Conservation (phyloP, 2,888 invertebrate species). For the Margaritifera margaritifera region DNA sequence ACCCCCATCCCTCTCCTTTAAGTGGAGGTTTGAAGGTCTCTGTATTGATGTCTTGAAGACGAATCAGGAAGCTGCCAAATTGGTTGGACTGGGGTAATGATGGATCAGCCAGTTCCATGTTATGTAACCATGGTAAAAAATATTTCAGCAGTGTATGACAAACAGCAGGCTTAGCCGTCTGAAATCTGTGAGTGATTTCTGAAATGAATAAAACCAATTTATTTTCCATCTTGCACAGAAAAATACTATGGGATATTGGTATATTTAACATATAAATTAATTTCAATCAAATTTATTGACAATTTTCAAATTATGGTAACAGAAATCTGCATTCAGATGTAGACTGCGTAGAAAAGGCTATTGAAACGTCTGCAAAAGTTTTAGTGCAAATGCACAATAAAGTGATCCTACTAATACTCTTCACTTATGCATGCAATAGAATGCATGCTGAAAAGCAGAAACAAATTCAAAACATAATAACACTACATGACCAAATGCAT, state of each 20-base stretch:
- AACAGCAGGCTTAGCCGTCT: constrained; percentile 94
- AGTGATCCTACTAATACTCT: no score
- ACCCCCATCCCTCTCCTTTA: constrained; percentile 95
- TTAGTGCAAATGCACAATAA: no score
- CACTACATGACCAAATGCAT: background rate
- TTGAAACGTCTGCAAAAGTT: no score
- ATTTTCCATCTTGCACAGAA: background rate
- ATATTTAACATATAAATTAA: no score
- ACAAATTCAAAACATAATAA: no score
- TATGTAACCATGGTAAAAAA: constrained; percentile 96
- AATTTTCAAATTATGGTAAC: no score
- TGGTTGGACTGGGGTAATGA: constrained; percentile 82
- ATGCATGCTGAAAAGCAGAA: no score
- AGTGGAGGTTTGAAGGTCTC: constrained; percentile 76
- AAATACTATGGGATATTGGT: no score
- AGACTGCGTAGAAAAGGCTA: no score
- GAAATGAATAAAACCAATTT: constrained; percentile 50
- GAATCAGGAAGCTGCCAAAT: constrained; percentile 63
- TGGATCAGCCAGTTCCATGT: constrained; percentile 98
- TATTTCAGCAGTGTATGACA: constrained; percentile 92
- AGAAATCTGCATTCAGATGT: no score
- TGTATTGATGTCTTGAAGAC: constrained; percentile 77
- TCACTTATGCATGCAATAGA: no score
- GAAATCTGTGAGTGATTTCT: constrained; percentile 98
- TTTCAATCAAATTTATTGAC: no score